Evolutionary conservation across 2,888 invertebrate species (phyloP), one percentile per base, ranked within the genome.

Genomic region (Aleiodes alternator): DNA sequence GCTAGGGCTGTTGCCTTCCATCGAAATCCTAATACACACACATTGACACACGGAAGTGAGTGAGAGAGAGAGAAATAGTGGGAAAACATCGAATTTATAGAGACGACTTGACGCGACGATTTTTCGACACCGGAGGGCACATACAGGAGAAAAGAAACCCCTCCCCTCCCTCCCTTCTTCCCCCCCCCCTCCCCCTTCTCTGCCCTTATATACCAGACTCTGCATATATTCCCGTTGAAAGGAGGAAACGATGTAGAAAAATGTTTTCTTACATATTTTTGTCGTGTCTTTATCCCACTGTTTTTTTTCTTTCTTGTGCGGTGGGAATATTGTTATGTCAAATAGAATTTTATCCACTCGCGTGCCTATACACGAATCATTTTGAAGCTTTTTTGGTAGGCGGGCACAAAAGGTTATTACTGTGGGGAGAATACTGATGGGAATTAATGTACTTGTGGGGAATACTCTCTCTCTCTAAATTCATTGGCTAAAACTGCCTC

Each of bases 31-130:
- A 9, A n/a, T 53, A 56, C 64, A 51, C 16, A 50, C 55, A 43
- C 43, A 43, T 43, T 43, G 2, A 43, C 11, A 11, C 11, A 11
- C 43, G 43, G 9, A 11, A 43, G 38, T 38, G 23, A 38, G 9
- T 9, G 43, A 11, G 43, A 43, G 69, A 59, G 38, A 69, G 34
- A 64, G 31, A 70, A 56, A 66, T 68, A 55, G 74, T 72, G 71
- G 71, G 64, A 72, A 61, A 77, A 84, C 84, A 82, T 83, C 80
- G 82, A 83, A 84, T 86, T 86, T 86, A 82, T 84, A 83, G 81
- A 64, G 34, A 14, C 64, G 64, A 43, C 48, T 64, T 64, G 64
- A 23, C 43, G 23, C 64, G 64, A 64, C 48, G 64, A 48, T 43
- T 64, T 34, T 48, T 64, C 29, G 56, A 16, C 61, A 6, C n/a